Conservation (phyloP, 2,888 invertebrate genomes). For the Eupithecia exiguata region DNA sequence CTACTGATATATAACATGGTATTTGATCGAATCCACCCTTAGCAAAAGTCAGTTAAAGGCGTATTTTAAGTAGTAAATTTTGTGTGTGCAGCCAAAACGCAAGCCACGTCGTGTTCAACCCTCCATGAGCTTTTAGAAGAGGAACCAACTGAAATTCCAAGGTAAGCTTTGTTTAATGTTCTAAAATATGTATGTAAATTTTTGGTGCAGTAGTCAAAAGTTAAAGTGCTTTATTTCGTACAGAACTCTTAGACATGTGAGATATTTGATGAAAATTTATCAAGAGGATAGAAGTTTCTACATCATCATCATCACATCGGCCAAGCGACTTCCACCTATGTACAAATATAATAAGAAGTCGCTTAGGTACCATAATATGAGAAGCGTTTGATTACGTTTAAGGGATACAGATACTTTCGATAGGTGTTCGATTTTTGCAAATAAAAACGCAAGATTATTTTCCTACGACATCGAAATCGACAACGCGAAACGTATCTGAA, state of each 20-base stretch:
- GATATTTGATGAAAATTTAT: no score
- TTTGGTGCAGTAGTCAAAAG: neutral
- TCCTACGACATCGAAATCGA: no score
- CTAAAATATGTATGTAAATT: neutral
- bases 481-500: no score
- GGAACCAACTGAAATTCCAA: constrained; percentile 79
- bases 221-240: neutral
- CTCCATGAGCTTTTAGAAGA: constrained; percentile 80
- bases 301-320: no score
- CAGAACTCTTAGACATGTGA: no score
- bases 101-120: constrained; percentile 81
- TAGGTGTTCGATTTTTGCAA: no score
- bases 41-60: constrained; percentile 22
- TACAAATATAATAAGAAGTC: no score
- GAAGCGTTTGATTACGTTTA: neutral
- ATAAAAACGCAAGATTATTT: no score
- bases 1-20: no score
- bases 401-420: neutral
- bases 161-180: constrained; percentile 56
- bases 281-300: no score
- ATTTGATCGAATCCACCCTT: neutral
- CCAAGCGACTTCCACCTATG: no score
- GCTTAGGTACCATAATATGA: no score
- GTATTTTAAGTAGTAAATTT: constrained; percentile 27
- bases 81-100: constrained; percentile 72